Percentiles rank a stretch among this genome's conserved stretches.
phyloP scores from a whole-genome alignment of 2,797 vertebrate species.

The Sebastes umbrosus region DNA sequence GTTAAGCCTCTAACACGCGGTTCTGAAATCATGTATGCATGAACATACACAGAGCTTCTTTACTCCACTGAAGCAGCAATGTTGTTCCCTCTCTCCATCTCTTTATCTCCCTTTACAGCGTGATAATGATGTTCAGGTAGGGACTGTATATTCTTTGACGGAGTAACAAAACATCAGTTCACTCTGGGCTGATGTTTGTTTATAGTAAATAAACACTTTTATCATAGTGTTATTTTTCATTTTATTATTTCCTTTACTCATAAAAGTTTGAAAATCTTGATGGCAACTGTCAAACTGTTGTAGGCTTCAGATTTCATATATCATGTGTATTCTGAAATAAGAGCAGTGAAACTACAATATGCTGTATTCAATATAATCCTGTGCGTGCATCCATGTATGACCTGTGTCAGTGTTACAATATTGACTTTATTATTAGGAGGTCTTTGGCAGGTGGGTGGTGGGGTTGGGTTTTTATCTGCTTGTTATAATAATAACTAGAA shows the following conservation, averaged over 20 bases:
- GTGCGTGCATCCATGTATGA: neutral
- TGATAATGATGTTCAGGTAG: constrained; percentile 9
- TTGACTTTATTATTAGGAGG: neutral
- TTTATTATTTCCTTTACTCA: neutral
- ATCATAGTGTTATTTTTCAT: neutral
- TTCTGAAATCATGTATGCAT: constrained; percentile 14
- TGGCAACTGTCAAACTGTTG: neutral
- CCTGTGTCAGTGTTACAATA: neutral
- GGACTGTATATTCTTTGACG: neutral
- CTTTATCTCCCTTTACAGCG: neutral
- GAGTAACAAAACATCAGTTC: neutral
- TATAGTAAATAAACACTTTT: neutral
- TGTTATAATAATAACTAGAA: neutral
- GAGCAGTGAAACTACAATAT: neutral
- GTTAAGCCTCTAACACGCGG: constrained; percentile 29
- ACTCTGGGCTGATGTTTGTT: neutral
- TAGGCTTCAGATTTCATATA: neutral
- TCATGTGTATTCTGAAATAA: neutral
- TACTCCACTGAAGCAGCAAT: constrained; percentile 8
- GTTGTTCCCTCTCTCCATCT: neutral
- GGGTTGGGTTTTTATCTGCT: neutral
- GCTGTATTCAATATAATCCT: too few species aligned
- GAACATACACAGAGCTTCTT: neutral
- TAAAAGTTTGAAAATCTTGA: neutral
- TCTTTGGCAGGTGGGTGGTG: neutral